Evolutionary conservation across 1,140 invertebrate species (phyloP).

Genomic region (Ladona fulva): DNA sequence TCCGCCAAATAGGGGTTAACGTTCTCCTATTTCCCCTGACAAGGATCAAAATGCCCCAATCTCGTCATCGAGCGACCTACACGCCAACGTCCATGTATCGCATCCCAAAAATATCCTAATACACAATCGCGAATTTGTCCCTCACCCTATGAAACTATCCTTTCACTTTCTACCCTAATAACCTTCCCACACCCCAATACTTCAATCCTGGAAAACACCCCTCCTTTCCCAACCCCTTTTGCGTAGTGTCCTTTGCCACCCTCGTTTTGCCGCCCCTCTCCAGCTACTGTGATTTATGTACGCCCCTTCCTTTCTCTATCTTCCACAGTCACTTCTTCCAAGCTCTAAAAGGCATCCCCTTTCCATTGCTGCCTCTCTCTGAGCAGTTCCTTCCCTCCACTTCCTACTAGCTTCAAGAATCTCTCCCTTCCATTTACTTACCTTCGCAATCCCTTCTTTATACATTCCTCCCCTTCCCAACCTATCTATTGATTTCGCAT

Average conservation of each 20-base stretch:
- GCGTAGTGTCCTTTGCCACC: not conserved
- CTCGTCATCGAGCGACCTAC: too few relatives aligned
- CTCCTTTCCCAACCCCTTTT: too few relatives aligned
- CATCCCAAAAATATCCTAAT: not conserved
- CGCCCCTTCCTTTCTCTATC: not conserved
- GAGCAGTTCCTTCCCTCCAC: too few relatives aligned
- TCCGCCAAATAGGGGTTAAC: too few relatives aligned
- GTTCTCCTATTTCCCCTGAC: too few relatives aligned
- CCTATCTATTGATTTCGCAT: not conserved
- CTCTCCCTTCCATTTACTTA: too few relatives aligned
- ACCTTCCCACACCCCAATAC: not conserved
- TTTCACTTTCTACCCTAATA: not conserved
- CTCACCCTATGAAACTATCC: not conserved
- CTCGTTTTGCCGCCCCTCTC: not conserved
- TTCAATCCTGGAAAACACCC: too few relatives aligned
- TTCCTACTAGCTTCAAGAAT: too few relatives aligned
- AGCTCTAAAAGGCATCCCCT: not conserved
- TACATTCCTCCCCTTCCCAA: not conserved
- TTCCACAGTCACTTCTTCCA: not conserved
- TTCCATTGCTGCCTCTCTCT: too few relatives aligned
- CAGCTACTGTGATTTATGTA: not conserved
- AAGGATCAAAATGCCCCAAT: too few relatives aligned
- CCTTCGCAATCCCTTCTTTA: not conserved
- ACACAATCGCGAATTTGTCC: not conserved
- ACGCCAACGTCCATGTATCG: too few relatives aligned